Conservation (phyloP, 2,888 invertebrate genomes). For the Aspidiotus rigidus region DNA sequence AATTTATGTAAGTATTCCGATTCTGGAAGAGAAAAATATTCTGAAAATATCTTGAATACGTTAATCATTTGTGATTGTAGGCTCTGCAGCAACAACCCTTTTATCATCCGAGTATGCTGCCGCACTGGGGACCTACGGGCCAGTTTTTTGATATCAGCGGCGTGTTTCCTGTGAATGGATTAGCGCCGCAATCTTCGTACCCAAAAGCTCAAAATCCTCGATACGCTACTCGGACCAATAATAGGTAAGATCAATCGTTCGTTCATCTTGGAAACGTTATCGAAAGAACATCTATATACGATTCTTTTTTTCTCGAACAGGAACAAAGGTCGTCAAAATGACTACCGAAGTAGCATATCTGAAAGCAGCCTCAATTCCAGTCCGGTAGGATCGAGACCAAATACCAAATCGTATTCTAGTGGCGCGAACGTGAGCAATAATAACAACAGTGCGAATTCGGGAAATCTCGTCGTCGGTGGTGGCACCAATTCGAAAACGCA, state of each 20-base stretch:
- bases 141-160: slow-evolving; percentile 58
- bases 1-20: slow-evolving; percentile 39
- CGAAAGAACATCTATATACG: not conserved
- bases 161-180: slow-evolving; percentile 63
- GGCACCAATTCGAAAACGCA: slow-evolving; percentile 11
- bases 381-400: slow-evolving; percentile 27
- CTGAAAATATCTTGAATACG: not conserved
- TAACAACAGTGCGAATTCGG: slow-evolving; percentile 7
- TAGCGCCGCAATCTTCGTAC: slow-evolving; percentile 58
- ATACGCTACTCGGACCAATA: slow-evolving; percentile 35
- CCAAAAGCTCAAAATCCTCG: slow-evolving; percentile 45
- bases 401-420: slow-evolving; percentile 24
- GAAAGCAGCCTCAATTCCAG: slow-evolving; percentile 21
- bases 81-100: slow-evolving; percentile 47
- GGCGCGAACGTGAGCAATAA: slow-evolving; percentile 18
- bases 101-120: slow-evolving; percentile 52
- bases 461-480: not conserved
- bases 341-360: slow-evolving; percentile 28
- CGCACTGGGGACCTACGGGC: slow-evolving; percentile 48
- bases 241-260: slow-evolving; percentile 9
- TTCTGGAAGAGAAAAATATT: not conserved
- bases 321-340: slow-evolving; percentile 37
- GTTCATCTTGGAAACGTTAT: not conserved
- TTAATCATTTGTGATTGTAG: slow-evolving; percentile 6
- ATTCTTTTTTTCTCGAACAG: slow-evolving; percentile 27